Conservation (phyloP, 2,888 invertebrate genomes). For the Drosophila niveifrons region DNA sequence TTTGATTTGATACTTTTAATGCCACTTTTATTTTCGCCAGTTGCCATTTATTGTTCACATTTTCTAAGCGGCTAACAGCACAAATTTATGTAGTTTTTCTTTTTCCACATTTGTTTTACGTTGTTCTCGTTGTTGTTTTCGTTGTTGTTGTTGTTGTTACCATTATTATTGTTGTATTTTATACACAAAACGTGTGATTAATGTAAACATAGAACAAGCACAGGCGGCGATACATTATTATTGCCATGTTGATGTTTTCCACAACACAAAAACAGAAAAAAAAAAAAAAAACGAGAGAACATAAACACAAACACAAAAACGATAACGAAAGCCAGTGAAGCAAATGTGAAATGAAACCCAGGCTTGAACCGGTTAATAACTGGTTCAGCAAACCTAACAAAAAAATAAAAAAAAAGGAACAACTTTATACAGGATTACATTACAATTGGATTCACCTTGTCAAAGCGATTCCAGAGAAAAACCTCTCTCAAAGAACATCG, state of each 20-base stretch:
- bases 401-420: not conserved
- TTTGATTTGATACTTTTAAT: slow-evolving; percentile 67
- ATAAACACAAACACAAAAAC: not conserved
- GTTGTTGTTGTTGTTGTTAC: not conserved
- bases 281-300: not conserved
- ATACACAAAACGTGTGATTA: slow-evolving; percentile 59
- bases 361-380: not conserved
- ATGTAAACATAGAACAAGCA: slow-evolving; percentile 40
- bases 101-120: not conserved
- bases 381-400: not conserved
- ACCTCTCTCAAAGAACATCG: not conserved
- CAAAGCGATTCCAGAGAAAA: not conserved
- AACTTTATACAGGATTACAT: not conserved
- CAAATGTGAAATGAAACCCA: slow-evolving; percentile 1
- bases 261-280: not conserved
- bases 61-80: slow-evolving; percentile 37
- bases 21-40: slow-evolving; percentile 53
- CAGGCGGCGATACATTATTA: slow-evolving; percentile 33
- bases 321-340: not conserved
- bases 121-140: slow-evolving; percentile 6
- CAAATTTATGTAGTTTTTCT: slow-evolving; percentile 42
- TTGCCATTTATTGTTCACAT: slow-evolving; percentile 59
- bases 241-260: slow-evolving; percentile 32
- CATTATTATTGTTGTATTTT: slow-evolving; percentile 18
- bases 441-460: not conserved